These are phyloP conservation scores for Eretmocerus hayati DNA, from an alignment of 2,888 invertebrate genomes.

Conservation along the genomic window DNA sequence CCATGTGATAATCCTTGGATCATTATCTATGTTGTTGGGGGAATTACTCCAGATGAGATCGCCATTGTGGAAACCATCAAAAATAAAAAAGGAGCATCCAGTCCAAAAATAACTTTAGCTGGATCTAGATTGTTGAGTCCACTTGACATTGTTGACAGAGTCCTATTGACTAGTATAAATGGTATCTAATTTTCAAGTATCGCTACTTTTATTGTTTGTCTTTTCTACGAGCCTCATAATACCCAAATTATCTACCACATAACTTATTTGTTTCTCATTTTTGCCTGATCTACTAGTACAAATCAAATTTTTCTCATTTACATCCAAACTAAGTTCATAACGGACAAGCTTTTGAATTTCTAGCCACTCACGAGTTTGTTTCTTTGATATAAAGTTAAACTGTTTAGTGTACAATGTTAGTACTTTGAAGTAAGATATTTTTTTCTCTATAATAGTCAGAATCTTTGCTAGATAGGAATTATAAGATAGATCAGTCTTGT, in stretches of 20 bases:
- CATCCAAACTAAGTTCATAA: constrained; percentile 42
- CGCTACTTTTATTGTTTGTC: constrained; percentile 1
- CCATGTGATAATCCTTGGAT: constrained; percentile 60
- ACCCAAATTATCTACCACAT: constrained; percentile 19
- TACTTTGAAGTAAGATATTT: constrained; percentile 50
- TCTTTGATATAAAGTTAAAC: constrained; percentile 48
- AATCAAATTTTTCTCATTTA: constrained; percentile 13
- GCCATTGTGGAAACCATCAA: constrained; percentile 46
- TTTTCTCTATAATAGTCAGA: constrained; percentile 46
- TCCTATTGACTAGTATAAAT: constrained; percentile 34
- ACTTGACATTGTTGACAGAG: constrained; percentile 35
- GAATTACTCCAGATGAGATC: constrained; percentile 60
- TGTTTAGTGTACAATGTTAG: constrained; percentile 52
- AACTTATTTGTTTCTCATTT: constrained; percentile 10
- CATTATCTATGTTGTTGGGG: constrained; percentile 61
- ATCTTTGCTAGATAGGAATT: constrained; percentile 50
- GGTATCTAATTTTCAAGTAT: constrained; percentile 5
- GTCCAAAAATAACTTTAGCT: constrained; percentile 34
- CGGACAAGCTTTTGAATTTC: constrained; percentile 32
- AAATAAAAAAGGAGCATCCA: constrained; percentile 20
- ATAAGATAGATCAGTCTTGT: constrained; percentile 40
- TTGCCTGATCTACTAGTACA: constrained; percentile 21
- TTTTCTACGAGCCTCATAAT: constrained; percentile 19
- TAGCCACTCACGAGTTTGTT: constrained; percentile 9
- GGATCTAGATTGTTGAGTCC: constrained; percentile 41